Evolutionary conservation across 2,888 invertebrate species (phyloP).

Genomic region (Euplagia quadripunctaria): DNA sequence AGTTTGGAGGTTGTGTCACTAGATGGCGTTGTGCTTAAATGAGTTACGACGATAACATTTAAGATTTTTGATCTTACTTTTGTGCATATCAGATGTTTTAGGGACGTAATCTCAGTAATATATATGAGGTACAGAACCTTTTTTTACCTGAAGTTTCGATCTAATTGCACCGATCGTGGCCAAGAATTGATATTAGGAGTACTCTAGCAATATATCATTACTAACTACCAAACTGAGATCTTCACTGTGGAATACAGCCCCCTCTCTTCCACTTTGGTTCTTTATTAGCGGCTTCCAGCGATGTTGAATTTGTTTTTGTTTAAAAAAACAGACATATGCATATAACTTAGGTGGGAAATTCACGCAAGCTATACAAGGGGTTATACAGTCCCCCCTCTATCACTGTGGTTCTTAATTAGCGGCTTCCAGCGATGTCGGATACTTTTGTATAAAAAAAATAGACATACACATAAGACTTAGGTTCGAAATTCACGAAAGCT

Average conservation of each 20-base stretch:
- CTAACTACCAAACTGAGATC: neutral
- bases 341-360: no score
- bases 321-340: no score
- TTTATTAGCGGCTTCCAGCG: no score
- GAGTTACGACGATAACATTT: neutral
- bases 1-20: slow-evolving; percentile 20
- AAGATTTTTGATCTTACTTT: neutral
- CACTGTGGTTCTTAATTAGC: no score
- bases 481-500: no score
- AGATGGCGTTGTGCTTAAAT: slow-evolving; percentile 40
- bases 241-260: neutral
- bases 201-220: neutral
- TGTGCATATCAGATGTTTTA: neutral
- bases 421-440: no score
- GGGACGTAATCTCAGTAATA: neutral
- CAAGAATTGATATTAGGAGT: neutral
- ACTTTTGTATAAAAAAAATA: no score
- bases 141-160: neutral
- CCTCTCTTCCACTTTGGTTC: no score
- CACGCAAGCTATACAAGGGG: no score
- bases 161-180: neutral
- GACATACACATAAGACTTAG: no score
- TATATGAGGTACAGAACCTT: no score
- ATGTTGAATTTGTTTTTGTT: no score
- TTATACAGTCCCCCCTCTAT: neutral